Conservation (phyloP, 2,888 invertebrate species). For the Villa cingulata region DNA sequence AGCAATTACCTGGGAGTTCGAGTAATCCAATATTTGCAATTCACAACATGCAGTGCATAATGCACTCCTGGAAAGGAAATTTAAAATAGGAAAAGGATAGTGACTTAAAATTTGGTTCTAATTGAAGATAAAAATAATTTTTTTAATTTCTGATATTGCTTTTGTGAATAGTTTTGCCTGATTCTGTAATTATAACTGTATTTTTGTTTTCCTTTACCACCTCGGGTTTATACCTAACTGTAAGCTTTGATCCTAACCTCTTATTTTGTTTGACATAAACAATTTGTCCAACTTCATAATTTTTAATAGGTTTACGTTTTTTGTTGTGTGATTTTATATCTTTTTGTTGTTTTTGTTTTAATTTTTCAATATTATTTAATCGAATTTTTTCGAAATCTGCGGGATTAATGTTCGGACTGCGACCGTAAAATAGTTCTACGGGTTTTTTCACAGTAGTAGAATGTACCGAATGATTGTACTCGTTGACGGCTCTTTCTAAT, state of each 20-base stretch:
- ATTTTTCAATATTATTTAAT: constrained; percentile 4
- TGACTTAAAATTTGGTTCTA: too few species aligned
- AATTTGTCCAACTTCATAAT: constrained; percentile 4
- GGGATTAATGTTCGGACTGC: constrained; percentile 4
- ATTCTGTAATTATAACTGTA: constrained; percentile 7
- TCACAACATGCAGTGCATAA: background rate
- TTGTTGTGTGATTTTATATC: constrained; percentile 11
- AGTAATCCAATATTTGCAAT: constrained; percentile 6
- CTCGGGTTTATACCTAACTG: constrained; percentile 7
- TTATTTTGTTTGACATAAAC: constrained; percentile 9
- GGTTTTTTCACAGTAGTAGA: constrained; percentile 11
- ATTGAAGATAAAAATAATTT: too few species aligned
- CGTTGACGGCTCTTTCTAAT: constrained; percentile 8
- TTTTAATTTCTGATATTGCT: constrained; percentile 6
- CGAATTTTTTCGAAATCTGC: constrained; percentile 9
- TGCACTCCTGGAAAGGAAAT: background rate
- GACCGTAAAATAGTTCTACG: constrained; percentile 7
- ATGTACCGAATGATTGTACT: constrained; percentile 10
- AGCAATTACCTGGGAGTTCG: constrained; percentile 7
- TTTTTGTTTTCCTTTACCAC: constrained; percentile 10
- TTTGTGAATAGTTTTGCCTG: constrained; percentile 10
- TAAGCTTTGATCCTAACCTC: constrained; percentile 8
- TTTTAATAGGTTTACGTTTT: constrained; percentile 6
- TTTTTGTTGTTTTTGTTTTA: constrained; percentile 9
- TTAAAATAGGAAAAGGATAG: background rate